phyloP scores from a whole-genome alignment of 2,113 vertebrate genomes.

The Ageneiosus marmoratus region DNA sequence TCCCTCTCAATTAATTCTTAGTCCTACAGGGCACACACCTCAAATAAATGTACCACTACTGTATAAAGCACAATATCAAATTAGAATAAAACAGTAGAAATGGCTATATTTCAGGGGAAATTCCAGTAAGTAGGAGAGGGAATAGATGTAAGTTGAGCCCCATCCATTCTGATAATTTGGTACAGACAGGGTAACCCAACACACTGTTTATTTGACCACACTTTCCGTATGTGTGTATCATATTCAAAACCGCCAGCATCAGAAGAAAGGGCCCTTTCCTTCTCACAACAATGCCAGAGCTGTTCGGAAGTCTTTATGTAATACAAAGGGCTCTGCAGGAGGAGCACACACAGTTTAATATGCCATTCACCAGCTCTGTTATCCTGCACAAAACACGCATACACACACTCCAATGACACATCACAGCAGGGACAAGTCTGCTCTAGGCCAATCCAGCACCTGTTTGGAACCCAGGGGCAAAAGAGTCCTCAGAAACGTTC shows the following conservation, averaged over 20 bases:
- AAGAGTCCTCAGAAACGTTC: neutral
- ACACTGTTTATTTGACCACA: constrained; percentile 70
- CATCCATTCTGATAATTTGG: constrained; percentile 66
- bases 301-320: constrained; percentile 60
- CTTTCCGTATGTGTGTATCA: constrained; percentile 63
- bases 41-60: constrained; percentile 69
- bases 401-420: constrained; percentile 10
- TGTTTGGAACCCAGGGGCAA: constrained; percentile 22
- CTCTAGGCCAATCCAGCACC: constrained; percentile 20
- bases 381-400: constrained; percentile 29
- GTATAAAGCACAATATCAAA: constrained; percentile 72
- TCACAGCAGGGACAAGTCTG: constrained; percentile 15
- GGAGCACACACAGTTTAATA: constrained; percentile 53
- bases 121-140: constrained; percentile 64
- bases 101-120: constrained; percentile 73
- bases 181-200: constrained; percentile 67
- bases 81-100: constrained; percentile 67
- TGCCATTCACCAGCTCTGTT: constrained; percentile 43
- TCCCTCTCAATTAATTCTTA: constrained; percentile 32
- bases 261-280: constrained; percentile 60
- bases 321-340: constrained; percentile 53
- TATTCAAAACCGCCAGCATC: constrained; percentile 66
- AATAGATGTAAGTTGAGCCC: constrained; percentile 55
- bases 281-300: constrained; percentile 60
- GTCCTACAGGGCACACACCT: constrained; percentile 60